phyloP scores from a whole-genome alignment of 2,797 vertebrate genomes.

The Huso huso region DNA sequence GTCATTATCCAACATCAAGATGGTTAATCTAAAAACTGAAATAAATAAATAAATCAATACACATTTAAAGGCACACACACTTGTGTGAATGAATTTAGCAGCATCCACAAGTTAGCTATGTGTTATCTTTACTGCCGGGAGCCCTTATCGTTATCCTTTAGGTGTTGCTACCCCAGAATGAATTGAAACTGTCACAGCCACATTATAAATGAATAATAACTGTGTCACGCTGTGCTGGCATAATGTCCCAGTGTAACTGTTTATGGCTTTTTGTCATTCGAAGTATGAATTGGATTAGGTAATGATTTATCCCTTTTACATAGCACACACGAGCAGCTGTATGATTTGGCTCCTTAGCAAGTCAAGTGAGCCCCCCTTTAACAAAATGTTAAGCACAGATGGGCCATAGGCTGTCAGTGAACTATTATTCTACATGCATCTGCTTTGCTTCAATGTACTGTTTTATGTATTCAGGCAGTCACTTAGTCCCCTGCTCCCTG shows the following conservation, averaged over 20 bases:
- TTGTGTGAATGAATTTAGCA: too few relatives aligned
- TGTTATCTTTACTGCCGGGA: neutral
- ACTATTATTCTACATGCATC: slow-evolving; percentile 88
- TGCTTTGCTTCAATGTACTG: slow-evolving; percentile 95
- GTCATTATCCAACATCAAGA: too few relatives aligned
- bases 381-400: slow-evolving; percentile 96
- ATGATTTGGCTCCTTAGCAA: slow-evolving; percentile 86
- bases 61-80: too few relatives aligned
- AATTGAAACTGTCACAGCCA: slow-evolving; percentile 40
- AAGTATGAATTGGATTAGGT: slow-evolving; percentile 70
- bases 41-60: too few relatives aligned
- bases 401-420: slow-evolving; percentile 91
- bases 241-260: slow-evolving; percentile 56
- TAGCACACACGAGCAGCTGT: slow-evolving; percentile 70
- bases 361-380: slow-evolving; percentile 82
- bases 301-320: slow-evolving; percentile 79
- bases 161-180: neutral
- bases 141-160: too few relatives aligned
- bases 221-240: slow-evolving; percentile 59
- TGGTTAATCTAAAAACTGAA: too few relatives aligned
- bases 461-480: slow-evolving; percentile 94
- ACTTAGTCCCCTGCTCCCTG: slow-evolving; percentile 75
- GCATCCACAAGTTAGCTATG: too few relatives aligned
- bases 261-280: slow-evolving; percentile 65
- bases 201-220: slow-evolving; percentile 37